Evolutionary conservation across 2,797 vertebrate species (phyloP), one percentile per base, ranked within the genome.

Genomic region (Darevskia mixta): DNA sequence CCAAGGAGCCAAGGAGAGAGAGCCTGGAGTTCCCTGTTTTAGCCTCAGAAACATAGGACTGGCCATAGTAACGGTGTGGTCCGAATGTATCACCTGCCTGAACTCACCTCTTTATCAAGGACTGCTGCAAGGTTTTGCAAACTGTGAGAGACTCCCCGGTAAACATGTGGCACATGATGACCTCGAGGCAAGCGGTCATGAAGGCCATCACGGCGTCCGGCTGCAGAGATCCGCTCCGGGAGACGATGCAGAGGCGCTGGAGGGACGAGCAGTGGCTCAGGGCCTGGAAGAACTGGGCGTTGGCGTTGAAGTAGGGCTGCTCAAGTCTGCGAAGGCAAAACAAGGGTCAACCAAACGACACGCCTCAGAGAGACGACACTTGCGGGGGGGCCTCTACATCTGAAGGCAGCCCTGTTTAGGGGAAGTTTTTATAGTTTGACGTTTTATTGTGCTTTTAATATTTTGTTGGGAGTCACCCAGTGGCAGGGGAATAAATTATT

Each of bases 131-230:
- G 11, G 95, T 98, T 93, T 95, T 98, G 96, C 99, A 99, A 78
- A 98, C 96, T 49, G 97, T 97, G 2, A 99, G 96, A 13, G 98
- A 98, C 84, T 98, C 98, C 10, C 98, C 98, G 79, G 98, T 98
- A 93, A 99, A 99, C 97, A 99, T 97, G 97, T 99, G 99, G 93
- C 98, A 99, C 98, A 98, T 97, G 91, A 98, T 85, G 61, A 99
- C 96, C 0, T 97, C 96, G 55, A 92, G 83, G 93, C 98, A 98
- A 90, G 82, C 96, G 92, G 97, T 97, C 98, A 99, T 97, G 96
- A 99, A 99, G 91, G 95, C 94, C 93, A 97, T 97, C 88, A 98
- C 96, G 1, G 98, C 98, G 0, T 97, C 94, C 0, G 98, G 95
- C 95, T 99, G 98, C 75, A 99, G 98, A 32, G 97, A 98, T 79